Conservation (phyloP, 1,140 invertebrate genomes). For the Carposina sasakii region DNA sequence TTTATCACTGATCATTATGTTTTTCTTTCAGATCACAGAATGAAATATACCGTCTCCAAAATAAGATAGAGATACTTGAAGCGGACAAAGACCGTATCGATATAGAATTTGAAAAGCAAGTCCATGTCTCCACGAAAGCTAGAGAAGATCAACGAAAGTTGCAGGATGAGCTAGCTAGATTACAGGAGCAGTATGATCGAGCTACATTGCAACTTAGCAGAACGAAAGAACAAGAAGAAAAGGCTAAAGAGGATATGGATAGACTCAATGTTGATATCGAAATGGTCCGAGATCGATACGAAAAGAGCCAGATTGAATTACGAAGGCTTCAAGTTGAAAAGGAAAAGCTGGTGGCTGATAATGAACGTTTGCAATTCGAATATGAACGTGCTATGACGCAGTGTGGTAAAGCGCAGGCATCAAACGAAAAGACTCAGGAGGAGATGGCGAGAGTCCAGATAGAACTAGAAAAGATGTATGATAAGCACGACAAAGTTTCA, state of each 20-base stretch:
- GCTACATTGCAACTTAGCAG: slow-evolving; percentile 86
- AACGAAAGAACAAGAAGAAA: slow-evolving; percentile 92
- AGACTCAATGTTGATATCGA: slow-evolving; percentile 84
- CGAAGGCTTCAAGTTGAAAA: slow-evolving; percentile 87
- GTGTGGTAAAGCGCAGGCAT: slow-evolving; percentile 85
- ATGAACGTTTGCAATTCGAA: slow-evolving; percentile 89
- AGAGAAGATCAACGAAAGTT: slow-evolving; percentile 89
- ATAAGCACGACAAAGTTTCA: slow-evolving; percentile 90
- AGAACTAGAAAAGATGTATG: slow-evolving; percentile 92
- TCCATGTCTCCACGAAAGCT: slow-evolving; percentile 82
- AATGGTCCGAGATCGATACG: slow-evolving; percentile 91
- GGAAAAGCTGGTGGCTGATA: slow-evolving; percentile 88
- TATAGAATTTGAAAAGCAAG: slow-evolving; percentile 89
- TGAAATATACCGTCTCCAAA: slow-evolving; percentile 90
- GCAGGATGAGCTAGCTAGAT: slow-evolving; percentile 86
- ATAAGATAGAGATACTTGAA: slow-evolving; percentile 88
- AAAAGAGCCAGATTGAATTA: slow-evolving; percentile 89
- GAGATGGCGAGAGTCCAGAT: slow-evolving; percentile 88
- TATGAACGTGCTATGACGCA: slow-evolving; percentile 87
- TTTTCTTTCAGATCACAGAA: slow-evolving; percentile 81
- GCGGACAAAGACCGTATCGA: slow-evolving; percentile 89
- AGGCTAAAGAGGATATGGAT: slow-evolving; percentile 91
- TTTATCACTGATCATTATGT: slow-evolving; percentile 10
- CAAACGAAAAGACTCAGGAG: slow-evolving; percentile 90
- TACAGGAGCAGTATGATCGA: slow-evolving; percentile 91